Percentiles rank a stretch among this genome's conserved stretches.
Conservation (phyloP, 2,113 vertebrate species). For the Formicarius rufipectus region DNA sequence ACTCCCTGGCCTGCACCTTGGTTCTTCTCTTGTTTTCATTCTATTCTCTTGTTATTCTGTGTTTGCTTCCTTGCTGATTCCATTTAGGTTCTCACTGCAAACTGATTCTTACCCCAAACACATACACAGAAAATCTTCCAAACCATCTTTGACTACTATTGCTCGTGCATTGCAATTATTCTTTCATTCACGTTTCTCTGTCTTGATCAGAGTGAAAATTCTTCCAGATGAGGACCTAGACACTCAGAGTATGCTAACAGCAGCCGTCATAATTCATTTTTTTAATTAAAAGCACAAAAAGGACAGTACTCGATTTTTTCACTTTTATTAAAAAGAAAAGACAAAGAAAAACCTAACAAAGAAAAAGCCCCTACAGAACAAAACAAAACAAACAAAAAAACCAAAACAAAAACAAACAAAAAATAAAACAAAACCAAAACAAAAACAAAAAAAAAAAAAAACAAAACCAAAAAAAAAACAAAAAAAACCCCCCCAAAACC, state of each 20-base stretch:
- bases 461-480: neutral
- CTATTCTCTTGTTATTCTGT: neutral
- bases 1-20: neutral
- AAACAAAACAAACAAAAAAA: too few species aligned
- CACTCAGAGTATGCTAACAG: neutral
- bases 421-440: too few species aligned
- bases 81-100: neutral
- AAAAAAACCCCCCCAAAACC: neutral
- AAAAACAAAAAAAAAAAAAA: too few species aligned
- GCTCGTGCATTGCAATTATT: neutral
- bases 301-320: rapidly evolving
- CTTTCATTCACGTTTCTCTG: neutral
- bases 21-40: neutral
- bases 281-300: neutral
- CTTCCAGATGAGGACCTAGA: neutral
- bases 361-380: too few species aligned
- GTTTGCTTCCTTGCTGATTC: neutral
- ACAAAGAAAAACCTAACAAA: too few species aligned
- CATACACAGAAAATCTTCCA: neutral
- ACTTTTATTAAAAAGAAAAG: neutral
- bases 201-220: neutral
- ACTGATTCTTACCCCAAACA: neutral
- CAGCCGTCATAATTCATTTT: neutral
- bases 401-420: too few species aligned
- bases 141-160: neutral